A percentile compares a stretch with the other conserved stretches of the same genome.
phyloP scores from a whole-genome alignment of 2,113 vertebrate species.

The Drymodes brunneopygia region DNA sequence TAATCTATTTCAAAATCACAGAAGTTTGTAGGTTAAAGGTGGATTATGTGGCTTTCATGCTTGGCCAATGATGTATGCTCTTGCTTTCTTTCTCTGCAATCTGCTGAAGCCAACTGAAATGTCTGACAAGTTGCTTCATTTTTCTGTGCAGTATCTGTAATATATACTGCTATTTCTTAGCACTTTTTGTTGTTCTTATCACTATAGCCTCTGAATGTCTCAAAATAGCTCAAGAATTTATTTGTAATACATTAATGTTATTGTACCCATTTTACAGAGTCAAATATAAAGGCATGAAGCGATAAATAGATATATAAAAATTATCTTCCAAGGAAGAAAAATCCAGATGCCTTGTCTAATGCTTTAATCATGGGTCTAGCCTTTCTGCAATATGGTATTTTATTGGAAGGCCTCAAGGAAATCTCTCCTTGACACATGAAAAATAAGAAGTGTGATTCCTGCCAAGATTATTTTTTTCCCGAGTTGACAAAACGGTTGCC shows the following conservation, averaged over 20 bases:
- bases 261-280: background rate
- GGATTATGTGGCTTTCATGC: background rate
- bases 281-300: background rate
- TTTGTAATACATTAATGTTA: background rate
- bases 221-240: background rate
- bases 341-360: background rate
- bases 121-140: background rate
- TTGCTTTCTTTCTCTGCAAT: background rate
- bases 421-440: background rate
- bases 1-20: conserved; percentile 50
- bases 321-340: background rate
- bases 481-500: background rate
- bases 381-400: background rate
- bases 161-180: background rate
- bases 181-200: background rate
- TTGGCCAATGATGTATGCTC: background rate
- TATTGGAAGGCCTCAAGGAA: background rate
- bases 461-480: background rate
- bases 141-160: background rate
- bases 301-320: background rate
- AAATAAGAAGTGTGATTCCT: background rate
- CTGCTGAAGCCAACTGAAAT: background rate
- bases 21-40: background rate
- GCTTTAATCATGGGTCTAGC: background rate
- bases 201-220: background rate